Evolutionary conservation across 2,888 invertebrate species (phyloP), one percentile per base, ranked within the genome.

Genomic region (Nomada goodeniana): DNA sequence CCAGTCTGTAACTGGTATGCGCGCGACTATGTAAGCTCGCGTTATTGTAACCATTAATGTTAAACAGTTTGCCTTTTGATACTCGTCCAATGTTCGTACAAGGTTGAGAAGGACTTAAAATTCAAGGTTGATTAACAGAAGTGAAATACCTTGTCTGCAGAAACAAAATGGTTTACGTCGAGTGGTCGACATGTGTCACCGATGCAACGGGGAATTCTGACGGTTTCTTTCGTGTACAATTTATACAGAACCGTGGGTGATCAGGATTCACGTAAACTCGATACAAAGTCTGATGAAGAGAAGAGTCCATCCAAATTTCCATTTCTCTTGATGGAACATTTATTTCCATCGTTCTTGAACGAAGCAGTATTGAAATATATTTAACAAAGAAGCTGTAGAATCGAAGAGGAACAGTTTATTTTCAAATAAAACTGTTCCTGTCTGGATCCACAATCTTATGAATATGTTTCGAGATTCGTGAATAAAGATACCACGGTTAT

Each of bases 31-130:
- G 36, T 63, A 68, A 68, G 67, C 63, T 70, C 70, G 60, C 61
- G 72, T 75, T 84, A 80, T 57, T 55, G 71, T 53, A 74, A 53
- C 3, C 26, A 26, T 72, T 53, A 73, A 26, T 26, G 60, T 47
- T 50, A 59, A 36, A 55, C 36, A 20, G 29, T 75, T 70, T 68
- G 59, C 65, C 59, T 55, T 82, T 60, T 57, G 36, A 70, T 50
- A 52, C 26, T 59, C 68, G 68, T 53, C 50, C 55, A 63, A 50
- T 71, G 50, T 13, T 47, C 23, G 18, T 20, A 1, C 36, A 52
- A 59, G 23, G 26, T 57, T 42, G 42, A 61, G 18, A 15, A 63
- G 26, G 7, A 23, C n/a, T 20, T 36, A 63, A 68, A 0, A 29
- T 55, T 36, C 5, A 50, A 55, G 44, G 15, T 59, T 44, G 36